Base-by-base conservation (phyloP, 2,113 vertebrate genomes). In the Crocuta crocuta region DNA sequence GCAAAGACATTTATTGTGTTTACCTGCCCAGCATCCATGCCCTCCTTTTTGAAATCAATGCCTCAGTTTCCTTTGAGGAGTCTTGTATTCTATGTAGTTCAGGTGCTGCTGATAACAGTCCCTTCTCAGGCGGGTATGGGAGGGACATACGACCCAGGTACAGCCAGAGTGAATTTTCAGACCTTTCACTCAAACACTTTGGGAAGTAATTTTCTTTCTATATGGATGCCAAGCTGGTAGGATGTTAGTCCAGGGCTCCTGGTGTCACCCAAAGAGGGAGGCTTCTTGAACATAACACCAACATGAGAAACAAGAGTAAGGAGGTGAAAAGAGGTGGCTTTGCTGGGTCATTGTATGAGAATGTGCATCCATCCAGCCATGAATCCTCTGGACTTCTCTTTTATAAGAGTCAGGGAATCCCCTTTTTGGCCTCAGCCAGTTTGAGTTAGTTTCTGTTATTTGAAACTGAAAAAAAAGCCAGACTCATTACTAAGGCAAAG, bases 401-500 rank as follows among this genome's bases (percentile, higher is more conserved):
- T 82, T 43, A n/a, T 16, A 48, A 81, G 48, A 87, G 61, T 16
- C 53, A 33, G 35, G 63, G 13, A 96, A 70, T 79, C 79, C 55
- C 82, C 92, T 61, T 91, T 74, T 74, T 58, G 74, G 21, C 21
- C 19, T 63, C n/a, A 74, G 28, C 23, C 33, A 93, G 26, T 71
- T 73, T 83, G 28, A 80, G 50, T 94, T 95, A 8, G 63, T 89
- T 86, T 97, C 85, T 79, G 5, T 91, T 89, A 83, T 24, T 83
- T 93, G 61, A 24, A 91, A 91, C 12, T 43, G 65, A 95, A 73
- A 50, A 89, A 80, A 79, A 26, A 5, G 53, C 45, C 45, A 96
- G 91, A 94, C 12, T 93, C 79, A 95, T 76, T 39, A 43, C 53
- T 71, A 55, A 97, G 86, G 28, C 45, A 78, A 94, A 74, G 66